Base-by-base conservation (phyloP, 1,140 invertebrate genomes). In the Mesaphorura yosii region DNA sequence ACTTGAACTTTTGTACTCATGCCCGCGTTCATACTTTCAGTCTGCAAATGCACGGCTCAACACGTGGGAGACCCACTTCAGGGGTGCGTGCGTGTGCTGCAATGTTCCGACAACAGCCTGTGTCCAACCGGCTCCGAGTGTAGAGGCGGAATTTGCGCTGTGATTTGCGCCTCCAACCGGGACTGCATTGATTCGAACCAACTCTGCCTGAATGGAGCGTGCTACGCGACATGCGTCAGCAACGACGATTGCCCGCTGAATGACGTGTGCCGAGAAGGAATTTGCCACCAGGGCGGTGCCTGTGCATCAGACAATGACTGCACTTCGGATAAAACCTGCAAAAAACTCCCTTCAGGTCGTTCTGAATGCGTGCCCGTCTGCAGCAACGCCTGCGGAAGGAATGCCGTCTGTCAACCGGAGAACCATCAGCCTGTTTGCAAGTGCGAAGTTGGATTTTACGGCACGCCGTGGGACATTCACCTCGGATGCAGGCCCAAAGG, bases 121-220 rank as follows among this genome's bases (percentile, higher is more conserved):
- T 91, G 87, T 65, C 78, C 85, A 6, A 76, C 82, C 5, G 83
- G 84, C 29, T 83, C 84, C 7, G 79, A 81, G 62, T 91, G 87
- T 63, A 77, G 81, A 25, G 81, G 81, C 50, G 86, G 86, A 37
- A 77, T 91, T 52, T 91, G 87, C 60, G 78, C 78, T 34, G 75
- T 82, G 1, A 61, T 83, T 5, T 91, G 86, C 64, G 76, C 77
- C 56, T 83, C 77, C 61, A 77, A 80, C 6, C 75, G 86, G 53
- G 86, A 88, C 57, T 88, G 86, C 63, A 80, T 87, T 37, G n/a
- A n/a, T n/a, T 74, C 76, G 20, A 81, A 86, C 58, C 85, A 88
- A 68, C 66, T 87, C 12, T 89, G 86, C 63, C 79, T 88, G 48
- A 78, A 83, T 67, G 78, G 78, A 7, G 75, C 83, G 12, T 88